Evolutionary conservation across 1,140 invertebrate genomes (phyloP).

Genomic region (Aphelinus atriplicis): DNA sequence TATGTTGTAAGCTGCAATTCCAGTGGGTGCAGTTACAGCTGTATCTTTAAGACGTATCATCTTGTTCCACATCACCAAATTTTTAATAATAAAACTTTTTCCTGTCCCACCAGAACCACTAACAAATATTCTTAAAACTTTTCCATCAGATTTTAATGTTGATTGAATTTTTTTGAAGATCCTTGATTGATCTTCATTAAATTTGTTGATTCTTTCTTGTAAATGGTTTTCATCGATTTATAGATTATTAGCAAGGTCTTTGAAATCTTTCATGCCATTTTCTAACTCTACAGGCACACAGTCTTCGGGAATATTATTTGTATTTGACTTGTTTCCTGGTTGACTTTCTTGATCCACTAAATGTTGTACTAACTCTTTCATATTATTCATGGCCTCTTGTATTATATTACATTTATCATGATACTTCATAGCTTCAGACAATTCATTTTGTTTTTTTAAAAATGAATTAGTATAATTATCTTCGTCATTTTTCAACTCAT

Average conservation of each 20-base stretch:
- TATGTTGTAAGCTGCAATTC: too few relatives aligned
- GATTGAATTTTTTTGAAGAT: too few relatives aligned
- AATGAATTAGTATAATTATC: slow-evolving; percentile 40
- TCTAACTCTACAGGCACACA: slow-evolving; percentile 38
- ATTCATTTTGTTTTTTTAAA: slow-evolving; percentile 15
- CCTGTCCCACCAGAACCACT: too few relatives aligned
- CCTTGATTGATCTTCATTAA: too few relatives aligned
- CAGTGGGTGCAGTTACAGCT: too few relatives aligned
- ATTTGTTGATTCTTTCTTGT: too few relatives aligned
- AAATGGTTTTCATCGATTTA: too few relatives aligned
- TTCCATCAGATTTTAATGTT: too few relatives aligned
- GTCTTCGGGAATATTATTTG: slow-evolving; percentile 11
- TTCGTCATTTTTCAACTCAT: slow-evolving; percentile 36
- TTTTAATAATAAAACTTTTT: too few relatives aligned
- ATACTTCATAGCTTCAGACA: slow-evolving; percentile 40
- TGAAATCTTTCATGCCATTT: slow-evolving; percentile 42
- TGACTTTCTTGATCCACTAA: slow-evolving; percentile 11
- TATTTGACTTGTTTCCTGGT: slow-evolving; percentile 2
- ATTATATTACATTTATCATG: slow-evolving; percentile 37
- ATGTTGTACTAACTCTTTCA: slow-evolving; percentile 41
- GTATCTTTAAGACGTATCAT: too few relatives aligned
- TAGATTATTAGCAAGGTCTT: slow-evolving; percentile 26
- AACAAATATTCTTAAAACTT: too few relatives aligned
- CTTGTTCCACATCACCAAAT: too few relatives aligned
- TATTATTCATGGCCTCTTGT: slow-evolving; percentile 33